These are phyloP conservation scores for Zoanthus sansibaricus DNA, from an alignment of 92 coral and sea anemone genomes.

Conservation along the genomic window DNA sequence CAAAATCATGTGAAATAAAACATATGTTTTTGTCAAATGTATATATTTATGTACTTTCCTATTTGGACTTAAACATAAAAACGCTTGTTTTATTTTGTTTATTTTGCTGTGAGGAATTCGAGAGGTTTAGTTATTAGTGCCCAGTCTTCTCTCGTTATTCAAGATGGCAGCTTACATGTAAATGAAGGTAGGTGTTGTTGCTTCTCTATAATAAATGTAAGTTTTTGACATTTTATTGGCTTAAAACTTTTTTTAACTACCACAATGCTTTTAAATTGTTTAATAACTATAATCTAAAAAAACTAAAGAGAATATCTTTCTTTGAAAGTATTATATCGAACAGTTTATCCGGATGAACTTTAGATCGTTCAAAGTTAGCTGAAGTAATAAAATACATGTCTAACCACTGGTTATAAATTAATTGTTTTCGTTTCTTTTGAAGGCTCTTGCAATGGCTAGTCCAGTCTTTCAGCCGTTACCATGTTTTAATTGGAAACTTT, in stretches of 20 bases:
- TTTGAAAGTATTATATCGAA: background rate
- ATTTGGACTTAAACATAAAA: background rate
- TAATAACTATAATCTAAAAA: no score
- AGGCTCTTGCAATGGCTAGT: background rate
- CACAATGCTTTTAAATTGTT: background rate
- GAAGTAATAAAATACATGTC: background rate
- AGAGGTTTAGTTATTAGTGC: background rate
- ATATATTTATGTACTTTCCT: no score
- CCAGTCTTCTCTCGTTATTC: background rate
- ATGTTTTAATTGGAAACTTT: conserved; percentile 22
- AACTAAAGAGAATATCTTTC: background rate
- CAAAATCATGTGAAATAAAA: no score
- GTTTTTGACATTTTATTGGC: background rate
- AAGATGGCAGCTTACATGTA: no score
- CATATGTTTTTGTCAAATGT: background rate
- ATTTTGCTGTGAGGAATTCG: background rate
- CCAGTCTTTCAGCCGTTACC: background rate
- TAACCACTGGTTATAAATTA: background rate
- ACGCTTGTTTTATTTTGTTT: background rate
- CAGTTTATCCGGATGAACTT: background rate
- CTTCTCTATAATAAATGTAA: background rate
- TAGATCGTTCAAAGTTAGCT: background rate
- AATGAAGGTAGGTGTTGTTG: background rate
- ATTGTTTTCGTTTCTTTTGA: no score
- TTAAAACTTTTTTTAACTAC: no score